Base-by-base conservation (phyloP, 2,888 invertebrate species). In the Caenorhabditis becei region DNA sequence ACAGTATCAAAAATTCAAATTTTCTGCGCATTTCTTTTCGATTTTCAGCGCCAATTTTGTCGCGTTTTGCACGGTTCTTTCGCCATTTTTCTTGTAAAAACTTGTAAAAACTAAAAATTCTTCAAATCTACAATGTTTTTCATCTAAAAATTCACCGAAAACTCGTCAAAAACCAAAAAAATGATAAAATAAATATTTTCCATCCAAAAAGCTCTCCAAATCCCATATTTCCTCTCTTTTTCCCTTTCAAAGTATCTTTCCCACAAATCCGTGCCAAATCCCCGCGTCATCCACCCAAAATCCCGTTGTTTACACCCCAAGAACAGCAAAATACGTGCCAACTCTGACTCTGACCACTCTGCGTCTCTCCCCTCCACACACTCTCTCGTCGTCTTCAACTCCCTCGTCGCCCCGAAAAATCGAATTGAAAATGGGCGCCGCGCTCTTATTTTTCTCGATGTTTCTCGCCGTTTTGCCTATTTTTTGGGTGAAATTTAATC, bases 271-370 rank as follows among this genome's bases (percentile, higher is more conserved):
- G 11, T 44, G 32, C 23, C n/a, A 16, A 54, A 24, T 69, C 47
- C 23, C 11, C 51, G 16, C 56, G 35, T 23, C 2, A 20, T 41
- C 35, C 23, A 56, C 47, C 49, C 35, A n/a, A 49, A 2, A 18
- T 51, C 44, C 41, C 44, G 41, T 14, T 59, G 59, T 59, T 61
- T 37, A 53, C 59, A n/a, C 67, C 28, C 41, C 53, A 41, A 70
- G 72, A 63, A 65, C 72, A 63, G 58, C 62, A 74, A 74, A 74
- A 63, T 74, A 74, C 72, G 65, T 74, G 72, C 72, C 54, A 65
- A 56, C 56, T 74, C 41, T 35, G 26, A 74, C 63, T 63, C 37
- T 58, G 58, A 8, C 44, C 58, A 18, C 65, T 74, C 72, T 65
- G 26, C 51, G 58, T 74, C 58, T 74, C 58, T 37, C 5, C 32